phyloP scores from a whole-genome alignment of 2,797 vertebrate genomes.

The Macroramphosus scolopax region DNA sequence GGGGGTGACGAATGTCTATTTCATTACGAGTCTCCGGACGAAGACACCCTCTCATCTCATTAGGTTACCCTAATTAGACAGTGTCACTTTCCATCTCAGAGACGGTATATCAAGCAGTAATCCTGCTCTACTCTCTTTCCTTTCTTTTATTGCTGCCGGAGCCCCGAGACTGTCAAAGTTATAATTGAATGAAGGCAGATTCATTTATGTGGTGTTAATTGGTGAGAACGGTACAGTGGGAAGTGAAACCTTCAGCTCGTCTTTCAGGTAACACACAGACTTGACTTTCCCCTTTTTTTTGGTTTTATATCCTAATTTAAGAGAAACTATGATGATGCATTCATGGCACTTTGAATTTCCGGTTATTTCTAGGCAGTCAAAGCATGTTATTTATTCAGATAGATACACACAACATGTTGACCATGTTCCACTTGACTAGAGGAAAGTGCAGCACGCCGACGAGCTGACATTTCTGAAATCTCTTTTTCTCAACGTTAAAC shows the following conservation, averaged over 20 bases:
- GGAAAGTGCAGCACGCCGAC: conserved; percentile 35
- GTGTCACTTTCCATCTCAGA: conserved; percentile 70
- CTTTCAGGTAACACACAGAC: too few relatives aligned
- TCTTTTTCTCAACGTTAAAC: conserved; percentile 70
- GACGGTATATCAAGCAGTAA: conserved; percentile 48
- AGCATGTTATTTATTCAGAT: conserved; percentile 52
- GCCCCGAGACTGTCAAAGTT: conserved; percentile 39
- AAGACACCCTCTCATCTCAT: conserved; percentile 65
- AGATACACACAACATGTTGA: conserved; percentile 56
- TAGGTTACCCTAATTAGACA: conserved; percentile 69
- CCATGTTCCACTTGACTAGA: conserved; percentile 63
- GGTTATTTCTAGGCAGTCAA: conserved; percentile 17
- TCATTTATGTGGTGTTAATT: conserved; percentile 58
- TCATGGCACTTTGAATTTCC: conserved; percentile 9
- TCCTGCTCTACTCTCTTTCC: conserved; percentile 34
- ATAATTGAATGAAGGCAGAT: conserved; percentile 62
- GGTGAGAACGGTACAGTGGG: conserved; percentile 23
- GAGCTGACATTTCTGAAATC: conserved; percentile 78
- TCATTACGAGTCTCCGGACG: conserved; percentile 39
- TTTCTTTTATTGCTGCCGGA: conserved; percentile 40
- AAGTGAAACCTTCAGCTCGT: conserved; percentile 14
- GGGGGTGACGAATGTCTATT: conserved; percentile 27
- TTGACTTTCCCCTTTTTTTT: too few relatives aligned
- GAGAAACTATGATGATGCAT: not conserved
- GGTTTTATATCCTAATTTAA: not conserved